These are phyloP conservation scores for Syngnathus scovelli DNA, from an alignment of 2,113 vertebrate genomes.

Conservation along the genomic window DNA sequence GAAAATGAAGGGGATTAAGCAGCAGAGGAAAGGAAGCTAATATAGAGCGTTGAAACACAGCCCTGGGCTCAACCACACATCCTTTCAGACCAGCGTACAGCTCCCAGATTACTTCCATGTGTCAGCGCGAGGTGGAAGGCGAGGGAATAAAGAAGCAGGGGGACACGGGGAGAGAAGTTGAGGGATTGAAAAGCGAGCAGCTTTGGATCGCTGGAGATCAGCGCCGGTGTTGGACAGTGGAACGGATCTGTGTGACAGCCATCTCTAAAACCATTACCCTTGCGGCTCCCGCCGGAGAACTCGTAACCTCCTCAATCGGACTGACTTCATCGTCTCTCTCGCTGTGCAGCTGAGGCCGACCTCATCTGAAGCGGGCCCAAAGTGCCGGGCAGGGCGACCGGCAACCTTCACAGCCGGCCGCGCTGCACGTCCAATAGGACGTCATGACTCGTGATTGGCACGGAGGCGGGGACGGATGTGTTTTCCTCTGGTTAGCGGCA, in stretches of 20 bases:
- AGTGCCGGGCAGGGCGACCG: constrained; percentile 41
- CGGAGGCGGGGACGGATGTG: constrained; percentile 47
- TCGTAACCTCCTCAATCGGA: constrained; percentile 55
- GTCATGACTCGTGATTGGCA: constrained; percentile 51
- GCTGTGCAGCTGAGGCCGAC: constrained; percentile 54
- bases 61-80: constrained; percentile 65
- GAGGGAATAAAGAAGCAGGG: constrained; percentile 53
- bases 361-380: constrained; percentile 50
- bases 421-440: constrained; percentile 44
- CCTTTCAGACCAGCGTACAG: constrained; percentile 61
- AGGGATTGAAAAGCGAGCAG: constrained; percentile 56
- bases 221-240: constrained; percentile 65
- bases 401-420: constrained; percentile 47
- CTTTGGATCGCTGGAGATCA: constrained; percentile 59
- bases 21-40: constrained; percentile 63
- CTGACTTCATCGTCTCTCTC: constrained; percentile 60
- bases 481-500: constrained; percentile 43
- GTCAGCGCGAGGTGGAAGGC: constrained; percentile 49
- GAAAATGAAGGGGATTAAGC: constrained; percentile 66
- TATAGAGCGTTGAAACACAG: constrained; percentile 62
- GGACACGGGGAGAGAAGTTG: constrained; percentile 54
- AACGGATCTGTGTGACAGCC: constrained; percentile 77
- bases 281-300: constrained; percentile 54
- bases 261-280: constrained; percentile 76
- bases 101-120: constrained; percentile 72